Evolutionary conservation across 2,113 vertebrate species (phyloP), one percentile per base, ranked within the genome.

Genomic region (Apodemus sylvaticus): DNA sequence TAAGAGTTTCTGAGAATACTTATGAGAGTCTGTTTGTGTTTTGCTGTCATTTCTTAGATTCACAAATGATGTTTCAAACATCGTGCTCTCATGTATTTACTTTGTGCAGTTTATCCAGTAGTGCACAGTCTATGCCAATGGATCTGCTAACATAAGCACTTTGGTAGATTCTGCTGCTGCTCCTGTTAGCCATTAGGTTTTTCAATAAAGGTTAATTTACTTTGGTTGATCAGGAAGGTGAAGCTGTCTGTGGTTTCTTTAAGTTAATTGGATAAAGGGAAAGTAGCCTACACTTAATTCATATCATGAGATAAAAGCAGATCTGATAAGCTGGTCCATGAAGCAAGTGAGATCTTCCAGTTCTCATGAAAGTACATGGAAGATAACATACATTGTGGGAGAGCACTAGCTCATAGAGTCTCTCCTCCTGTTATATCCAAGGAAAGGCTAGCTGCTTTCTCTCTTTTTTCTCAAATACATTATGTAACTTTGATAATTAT

Each of bases 211-310:
- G 60, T 90, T 71, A 20, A 13, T 92, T 85, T 92, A 58, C 86
- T 96, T 93, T 86, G n/a, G 51, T n/a, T 95, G 62, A 76, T 91
- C 48, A 73, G 6, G 87, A 90, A 92, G 29, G n/a, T 17, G 77
- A 94, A 96, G 45, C 26, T 76, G 86, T 66, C 31, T 79, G 89
- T 71, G 16, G 39, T 93, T 90, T 91, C 81, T 93, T 88, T 96
- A 48, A 73, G 51, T 26, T 93, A 74, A 81, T 76, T 66, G 26
- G 16, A 19, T 36, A 93, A 58, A 39, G 73, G 24, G 76, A 94
- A 74, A 94, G 29, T 24, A 45, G 14, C 68, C 14, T 58, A 31
- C 3, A n/a, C 34, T 68, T 64, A 45, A 31, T 66, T 86, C 53
- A n/a, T 70, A n/a, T 87, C 64, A 53, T 53, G 85, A 87, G 45